Conservation (phyloP, 2,888 invertebrate species). For the Thymelicus acteon region DNA sequence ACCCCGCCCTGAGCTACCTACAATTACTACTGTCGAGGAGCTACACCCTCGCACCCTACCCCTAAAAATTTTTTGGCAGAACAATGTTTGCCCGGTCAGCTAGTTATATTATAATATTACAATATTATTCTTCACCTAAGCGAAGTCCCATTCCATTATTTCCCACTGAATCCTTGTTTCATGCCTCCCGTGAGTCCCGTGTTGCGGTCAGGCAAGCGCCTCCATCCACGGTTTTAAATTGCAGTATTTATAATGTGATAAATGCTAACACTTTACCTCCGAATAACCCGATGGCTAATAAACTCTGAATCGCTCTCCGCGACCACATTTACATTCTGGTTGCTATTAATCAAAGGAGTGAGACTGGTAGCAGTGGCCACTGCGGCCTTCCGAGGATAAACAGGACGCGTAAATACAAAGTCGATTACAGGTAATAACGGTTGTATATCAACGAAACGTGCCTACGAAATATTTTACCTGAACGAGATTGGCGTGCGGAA, state of each 20-base stretch:
- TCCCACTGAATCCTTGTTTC: neutral
- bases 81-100: too few relatives aligned
- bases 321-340: constrained; percentile 45
- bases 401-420: constrained; percentile 20
- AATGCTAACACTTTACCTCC: constrained; percentile 42
- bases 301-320: constrained; percentile 19
- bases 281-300: constrained; percentile 39
- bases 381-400: constrained; percentile 40
- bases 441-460: neutral
- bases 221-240: constrained; percentile 27
- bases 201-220: neutral
- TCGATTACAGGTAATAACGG: constrained; percentile 8
- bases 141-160: too few relatives aligned
- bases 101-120: too few relatives aligned
- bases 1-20: too few relatives aligned
- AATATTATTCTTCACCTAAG: too few relatives aligned
- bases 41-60: too few relatives aligned
- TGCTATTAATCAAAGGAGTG: constrained; percentile 33
- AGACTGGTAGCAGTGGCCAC: constrained; percentile 14
- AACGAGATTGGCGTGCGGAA: neutral
- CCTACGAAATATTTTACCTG: neutral
- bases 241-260: constrained; percentile 43
- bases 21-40: too few relatives aligned
- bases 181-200: neutral
- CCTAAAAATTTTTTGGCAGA: too few relatives aligned